Percentiles rank a stretch among this genome's conserved stretches.
Evolutionary conservation across 2,888 invertebrate genomes (phyloP).

Genomic region (Heliconius hortense): DNA sequence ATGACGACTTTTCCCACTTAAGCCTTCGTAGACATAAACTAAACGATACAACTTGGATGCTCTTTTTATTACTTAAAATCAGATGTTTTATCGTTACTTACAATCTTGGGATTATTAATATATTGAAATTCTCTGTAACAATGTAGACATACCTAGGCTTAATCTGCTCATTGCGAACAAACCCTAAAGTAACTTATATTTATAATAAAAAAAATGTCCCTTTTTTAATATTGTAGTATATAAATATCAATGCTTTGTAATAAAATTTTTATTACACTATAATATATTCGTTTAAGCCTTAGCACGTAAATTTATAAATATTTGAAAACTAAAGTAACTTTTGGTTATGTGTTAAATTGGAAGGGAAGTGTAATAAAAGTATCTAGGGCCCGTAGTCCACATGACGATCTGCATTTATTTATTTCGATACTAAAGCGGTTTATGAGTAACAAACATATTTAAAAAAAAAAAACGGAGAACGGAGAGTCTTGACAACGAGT

Average conservation of each 20-base stretch:
- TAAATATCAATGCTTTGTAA: not conserved
- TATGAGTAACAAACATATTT: too few species aligned
- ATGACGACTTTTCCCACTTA: constrained; percentile 50
- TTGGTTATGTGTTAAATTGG: not conserved
- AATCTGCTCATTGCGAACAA: not conserved
- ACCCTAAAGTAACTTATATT: not conserved
- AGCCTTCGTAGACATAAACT: constrained; percentile 42
- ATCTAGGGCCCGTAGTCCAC: not conserved
- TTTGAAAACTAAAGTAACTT: not conserved
- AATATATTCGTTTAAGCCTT: not conserved
- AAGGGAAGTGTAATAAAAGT: not conserved
- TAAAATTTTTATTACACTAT: not conserved
- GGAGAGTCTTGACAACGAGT: not conserved
- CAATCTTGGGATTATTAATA: not conserved
- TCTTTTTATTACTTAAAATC: constrained; percentile 39
- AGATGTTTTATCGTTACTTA: not conserved
- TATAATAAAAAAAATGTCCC: not conserved
- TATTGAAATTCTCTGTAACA: not conserved
- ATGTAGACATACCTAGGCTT: not conserved
- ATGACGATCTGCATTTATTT: not conserved
- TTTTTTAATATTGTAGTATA: not conserved
- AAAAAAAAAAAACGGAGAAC: not conserved
- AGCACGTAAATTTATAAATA: not conserved
- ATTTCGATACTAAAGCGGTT: too few species aligned
- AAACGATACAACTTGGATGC: constrained; percentile 31